Percentiles rank a stretch among this genome's conserved stretches.
Evolutionary conservation across 2,797 vertebrate genomes (phyloP).

Genomic region (Basileuterus tristriatus): DNA sequence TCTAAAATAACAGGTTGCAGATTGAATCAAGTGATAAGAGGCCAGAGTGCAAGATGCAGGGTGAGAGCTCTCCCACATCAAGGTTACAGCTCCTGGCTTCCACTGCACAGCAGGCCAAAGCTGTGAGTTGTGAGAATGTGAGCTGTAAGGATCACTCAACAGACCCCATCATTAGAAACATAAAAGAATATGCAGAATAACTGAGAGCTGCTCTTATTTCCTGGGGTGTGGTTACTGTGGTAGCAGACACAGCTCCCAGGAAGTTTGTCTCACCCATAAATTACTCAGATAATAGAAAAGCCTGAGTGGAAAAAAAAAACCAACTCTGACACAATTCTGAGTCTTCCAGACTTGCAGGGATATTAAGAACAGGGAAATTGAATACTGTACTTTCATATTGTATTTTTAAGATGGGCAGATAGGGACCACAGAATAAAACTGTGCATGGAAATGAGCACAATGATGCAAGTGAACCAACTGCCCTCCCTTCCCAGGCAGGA

Average conservation of each 20-base stretch:
- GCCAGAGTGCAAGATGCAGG: conserved; percentile 4
- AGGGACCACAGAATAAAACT: background rate
- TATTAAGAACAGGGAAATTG: background rate
- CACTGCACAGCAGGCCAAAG: background rate
- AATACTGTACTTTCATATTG: background rate
- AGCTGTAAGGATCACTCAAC: background rate
- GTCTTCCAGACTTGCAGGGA: background rate
- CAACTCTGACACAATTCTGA: background rate
- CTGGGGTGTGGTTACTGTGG: background rate
- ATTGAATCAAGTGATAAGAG: background rate
- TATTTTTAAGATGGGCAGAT: background rate
- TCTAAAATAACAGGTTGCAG: conserved; percentile 22
- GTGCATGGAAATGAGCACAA: background rate
- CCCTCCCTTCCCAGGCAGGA: background rate
- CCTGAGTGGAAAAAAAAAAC: background rate
- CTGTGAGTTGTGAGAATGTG: background rate
- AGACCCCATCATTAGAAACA: background rate
- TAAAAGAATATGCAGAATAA: background rate
- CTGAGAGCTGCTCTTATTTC: background rate
- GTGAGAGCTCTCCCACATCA: background rate
- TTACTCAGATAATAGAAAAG: background rate
- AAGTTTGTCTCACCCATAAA: background rate
- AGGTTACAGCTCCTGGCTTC: conserved; percentile 11
- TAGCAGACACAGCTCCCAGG: background rate
- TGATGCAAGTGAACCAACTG: background rate